A percentile compares a stretch with the other conserved stretches of the same genome.
Evolutionary conservation across 2,797 vertebrate species (phyloP).

Genomic region (Sciaenops ocellatus): DNA sequence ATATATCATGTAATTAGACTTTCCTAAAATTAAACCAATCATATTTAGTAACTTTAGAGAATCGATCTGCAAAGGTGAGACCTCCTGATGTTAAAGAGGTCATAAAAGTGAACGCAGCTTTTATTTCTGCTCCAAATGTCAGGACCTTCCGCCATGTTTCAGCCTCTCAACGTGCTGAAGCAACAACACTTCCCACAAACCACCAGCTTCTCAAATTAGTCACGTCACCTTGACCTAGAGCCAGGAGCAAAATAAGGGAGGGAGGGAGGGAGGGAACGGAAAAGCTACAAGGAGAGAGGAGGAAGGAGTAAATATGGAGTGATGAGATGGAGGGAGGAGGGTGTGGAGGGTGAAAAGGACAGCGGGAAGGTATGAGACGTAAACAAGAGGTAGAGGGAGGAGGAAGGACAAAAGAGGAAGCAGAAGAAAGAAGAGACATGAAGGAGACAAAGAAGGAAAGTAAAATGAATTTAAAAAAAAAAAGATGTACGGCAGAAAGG

Average conservation of each 20-base stretch:
- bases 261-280: neutral
- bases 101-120: no score
- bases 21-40: neutral
- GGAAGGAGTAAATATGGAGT: neutral
- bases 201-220: conserved; percentile 30
- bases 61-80: neutral
- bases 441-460: neutral
- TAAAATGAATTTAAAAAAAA: neutral
- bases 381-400: conserved; percentile 3
- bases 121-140: neutral
- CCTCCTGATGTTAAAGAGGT: neutral
- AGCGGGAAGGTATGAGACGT: neutral
- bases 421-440: no score
- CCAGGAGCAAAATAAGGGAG: conserved; percentile 38
- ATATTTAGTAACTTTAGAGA: neutral
- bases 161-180: neutral
- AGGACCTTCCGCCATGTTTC: neutral
- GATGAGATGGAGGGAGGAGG: neutral
- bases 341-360: conserved; percentile 13
- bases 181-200: conserved; percentile 28
- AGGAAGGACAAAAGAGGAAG: neutral
- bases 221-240: conserved; percentile 63
- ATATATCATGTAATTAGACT: neutral
- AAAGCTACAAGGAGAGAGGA: neutral
- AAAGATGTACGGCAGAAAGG: neutral